phyloP scores from a whole-genome alignment of 2,797 vertebrate genomes.

The Intellagama lesueurii region DNA sequence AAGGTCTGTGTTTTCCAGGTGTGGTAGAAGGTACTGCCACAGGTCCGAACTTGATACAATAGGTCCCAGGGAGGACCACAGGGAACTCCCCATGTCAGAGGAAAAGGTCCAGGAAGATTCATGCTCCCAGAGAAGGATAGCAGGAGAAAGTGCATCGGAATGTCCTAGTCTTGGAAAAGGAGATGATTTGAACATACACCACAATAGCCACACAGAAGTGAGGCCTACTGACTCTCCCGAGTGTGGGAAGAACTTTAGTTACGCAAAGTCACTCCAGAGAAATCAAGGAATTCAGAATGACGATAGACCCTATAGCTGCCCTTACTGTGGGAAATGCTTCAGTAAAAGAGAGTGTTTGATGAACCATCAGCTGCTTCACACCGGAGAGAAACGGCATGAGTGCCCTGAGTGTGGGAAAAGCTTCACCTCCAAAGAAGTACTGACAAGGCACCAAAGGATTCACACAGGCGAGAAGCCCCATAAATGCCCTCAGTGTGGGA shows the following conservation, averaged over 20 bases:
- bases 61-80: neutral
- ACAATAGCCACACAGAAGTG: conserved; percentile 66
- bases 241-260: conserved; percentile 1
- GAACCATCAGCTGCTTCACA: too few species aligned
- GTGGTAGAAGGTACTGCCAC: neutral
- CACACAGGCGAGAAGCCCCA: neutral
- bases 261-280: neutral
- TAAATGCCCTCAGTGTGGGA: neutral
- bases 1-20: neutral
- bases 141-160: conserved; percentile 76
- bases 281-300: neutral
- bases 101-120: neutral
- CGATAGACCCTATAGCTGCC: too few species aligned
- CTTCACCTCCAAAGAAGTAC: neutral
- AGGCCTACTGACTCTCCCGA: conserved; percentile 77
- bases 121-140: neutral
- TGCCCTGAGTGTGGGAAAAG: neutral
- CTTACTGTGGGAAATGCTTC: too few species aligned
- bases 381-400: neutral
- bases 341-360: too few species aligned
- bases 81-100: too few species aligned
- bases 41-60: neutral
- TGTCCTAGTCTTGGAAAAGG: conserved; percentile 67
- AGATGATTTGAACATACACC: neutral
- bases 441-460: neutral